These are phyloP conservation scores for Octonoba sinensis DNA, from an alignment of 2,888 invertebrate genomes.

Conservation along the genomic window DNA sequence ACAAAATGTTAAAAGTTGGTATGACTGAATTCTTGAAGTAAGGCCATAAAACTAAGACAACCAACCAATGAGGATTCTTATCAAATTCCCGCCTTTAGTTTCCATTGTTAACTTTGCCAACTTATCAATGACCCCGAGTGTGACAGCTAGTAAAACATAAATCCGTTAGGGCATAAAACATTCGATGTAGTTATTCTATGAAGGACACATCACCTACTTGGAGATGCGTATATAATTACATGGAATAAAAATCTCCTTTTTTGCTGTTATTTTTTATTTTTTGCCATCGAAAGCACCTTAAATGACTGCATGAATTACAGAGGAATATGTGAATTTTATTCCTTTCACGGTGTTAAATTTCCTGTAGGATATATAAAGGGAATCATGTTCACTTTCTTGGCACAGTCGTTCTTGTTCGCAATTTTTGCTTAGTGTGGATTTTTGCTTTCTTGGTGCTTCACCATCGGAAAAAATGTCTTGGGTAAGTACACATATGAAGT, in stretches of 20 bases:
- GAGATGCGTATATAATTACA: slow-evolving; percentile 17
- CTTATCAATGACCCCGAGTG: slow-evolving; percentile 32
- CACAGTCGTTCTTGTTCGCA: too few relatives aligned
- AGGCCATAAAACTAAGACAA: too few relatives aligned
- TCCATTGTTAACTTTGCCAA: slow-evolving; percentile 28
- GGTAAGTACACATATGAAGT: slow-evolving; percentile 21
- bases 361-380: slow-evolving; percentile 23
- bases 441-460: too few relatives aligned
- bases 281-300: slow-evolving; percentile 22
- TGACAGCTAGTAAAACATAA: slow-evolving; percentile 34
- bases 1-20: too few relatives aligned
- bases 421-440: too few relatives aligned
- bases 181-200: slow-evolving; percentile 20
- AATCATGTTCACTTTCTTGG: too few relatives aligned
- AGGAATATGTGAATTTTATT: slow-evolving; percentile 36
- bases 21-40: too few relatives aligned
- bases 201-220: slow-evolving; percentile 28
- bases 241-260: slow-evolving; percentile 27
- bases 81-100: too few relatives aligned
- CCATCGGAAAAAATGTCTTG: slow-evolving; percentile 9
- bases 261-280: slow-evolving; percentile 27
- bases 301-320: slow-evolving; percentile 48
- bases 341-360: slow-evolving; percentile 13
- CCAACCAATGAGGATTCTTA: too few relatives aligned
- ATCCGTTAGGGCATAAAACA: slow-evolving; percentile 27